Percentiles rank a stretch among this genome's conserved stretches.
phyloP scores from a whole-genome alignment of 1,140 invertebrate species.

The Bathynomus jamesi region DNA sequence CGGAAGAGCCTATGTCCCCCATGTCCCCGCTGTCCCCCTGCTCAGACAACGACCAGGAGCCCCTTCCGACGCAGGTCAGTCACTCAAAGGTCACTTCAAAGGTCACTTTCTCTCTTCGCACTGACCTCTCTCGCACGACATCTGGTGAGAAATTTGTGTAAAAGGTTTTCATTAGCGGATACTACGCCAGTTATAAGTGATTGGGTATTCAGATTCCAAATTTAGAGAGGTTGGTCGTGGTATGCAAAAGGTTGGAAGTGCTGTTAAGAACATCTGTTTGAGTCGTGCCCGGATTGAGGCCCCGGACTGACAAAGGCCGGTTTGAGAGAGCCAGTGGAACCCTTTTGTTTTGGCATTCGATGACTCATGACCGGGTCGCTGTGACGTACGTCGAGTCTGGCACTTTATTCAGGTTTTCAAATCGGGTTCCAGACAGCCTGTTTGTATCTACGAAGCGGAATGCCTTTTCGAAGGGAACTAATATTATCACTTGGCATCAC shows the following conservation, averaged over 20 bases:
- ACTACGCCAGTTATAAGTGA: not conserved
- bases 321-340: too few relatives aligned
- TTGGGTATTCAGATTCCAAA: not conserved
- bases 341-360: too few relatives aligned
- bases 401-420: not conserved
- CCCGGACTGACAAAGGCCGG: too few relatives aligned
- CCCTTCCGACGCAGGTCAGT: not conserved
- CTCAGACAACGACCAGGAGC: not conserved
- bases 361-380: not conserved
- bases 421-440: too few relatives aligned
- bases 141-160: not conserved
- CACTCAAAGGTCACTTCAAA: not conserved
- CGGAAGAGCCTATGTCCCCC: slow-evolving; percentile 15
- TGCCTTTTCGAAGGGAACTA: too few relatives aligned
- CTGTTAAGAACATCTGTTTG: too few relatives aligned
- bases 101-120: not conserved
- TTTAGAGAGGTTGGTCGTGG: too few relatives aligned
- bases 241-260: too few relatives aligned
- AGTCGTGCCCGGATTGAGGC: too few relatives aligned
- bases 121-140: not conserved
- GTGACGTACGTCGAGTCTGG: not conserved
- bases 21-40: slow-evolving; percentile 9
- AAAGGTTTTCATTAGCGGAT: not conserved
- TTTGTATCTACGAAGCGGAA: too few relatives aligned
- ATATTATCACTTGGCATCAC: too few relatives aligned